phyloP scores from a whole-genome alignment of 2,888 invertebrate species.

The Drosophila glabriapex region DNA sequence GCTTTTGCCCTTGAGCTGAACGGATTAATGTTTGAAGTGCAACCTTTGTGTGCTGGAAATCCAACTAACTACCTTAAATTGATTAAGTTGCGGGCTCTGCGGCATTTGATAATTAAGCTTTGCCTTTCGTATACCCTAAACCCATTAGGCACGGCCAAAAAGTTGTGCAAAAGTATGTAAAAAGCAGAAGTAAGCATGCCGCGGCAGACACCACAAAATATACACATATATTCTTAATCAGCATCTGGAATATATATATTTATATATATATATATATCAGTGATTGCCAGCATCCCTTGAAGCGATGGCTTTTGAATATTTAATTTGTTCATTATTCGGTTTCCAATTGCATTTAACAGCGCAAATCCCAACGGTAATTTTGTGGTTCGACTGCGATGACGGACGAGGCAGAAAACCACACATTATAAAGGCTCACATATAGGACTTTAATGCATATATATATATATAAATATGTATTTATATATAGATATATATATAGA shows the following conservation, averaged over 20 bases:
- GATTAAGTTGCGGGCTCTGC: conserved; percentile 6
- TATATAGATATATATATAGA: not conserved
- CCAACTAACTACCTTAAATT: conserved; percentile 19
- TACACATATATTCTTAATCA: not conserved
- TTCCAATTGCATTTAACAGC: conserved; percentile 19
- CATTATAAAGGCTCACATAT: conserved; percentile 18
- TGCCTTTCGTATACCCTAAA: not conserved
- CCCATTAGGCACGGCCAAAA: not conserved
- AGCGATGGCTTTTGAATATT: not conserved
- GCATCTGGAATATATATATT: not conserved
- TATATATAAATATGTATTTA: not conserved
- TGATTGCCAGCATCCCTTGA: not conserved
- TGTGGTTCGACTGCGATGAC: conserved; percentile 18
- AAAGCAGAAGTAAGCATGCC: not conserved
- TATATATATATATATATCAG: not conserved
- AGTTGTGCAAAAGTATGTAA: not conserved
- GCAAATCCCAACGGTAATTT: conserved; percentile 19
- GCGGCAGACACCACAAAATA: not conserved
- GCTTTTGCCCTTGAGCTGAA: conserved; percentile 32
- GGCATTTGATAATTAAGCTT: conserved; percentile 11
- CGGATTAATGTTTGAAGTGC: conserved; percentile 5
- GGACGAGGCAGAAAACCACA: conserved; percentile 3
- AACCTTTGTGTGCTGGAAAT: conserved; percentile 1
- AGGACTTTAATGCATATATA: not conserved
- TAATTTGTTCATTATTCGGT: not conserved